Conservation (phyloP, 2,797 vertebrate species). For the Geotrypetes seraphini region DNA sequence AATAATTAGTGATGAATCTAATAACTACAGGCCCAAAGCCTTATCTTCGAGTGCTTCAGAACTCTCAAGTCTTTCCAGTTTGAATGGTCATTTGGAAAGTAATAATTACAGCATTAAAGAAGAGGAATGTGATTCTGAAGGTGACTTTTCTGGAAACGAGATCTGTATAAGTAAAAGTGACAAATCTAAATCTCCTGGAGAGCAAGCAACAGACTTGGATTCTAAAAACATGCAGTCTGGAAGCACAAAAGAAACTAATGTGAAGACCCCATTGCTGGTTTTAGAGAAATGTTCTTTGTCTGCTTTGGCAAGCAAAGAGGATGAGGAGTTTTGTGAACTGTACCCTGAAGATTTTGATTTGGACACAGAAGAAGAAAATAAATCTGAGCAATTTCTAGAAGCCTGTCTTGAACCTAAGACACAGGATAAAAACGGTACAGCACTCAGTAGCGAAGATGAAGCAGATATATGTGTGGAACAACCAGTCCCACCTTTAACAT, state of each 20-base stretch:
- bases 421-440: constrained; percentile 13
- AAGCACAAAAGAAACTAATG: constrained; percentile 43
- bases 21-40: constrained; percentile 74
- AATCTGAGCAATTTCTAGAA: constrained; percentile 34
- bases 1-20: constrained; percentile 87
- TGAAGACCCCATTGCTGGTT: constrained; percentile 49
- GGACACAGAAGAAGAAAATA: constrained; percentile 58
- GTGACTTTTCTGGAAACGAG: constrained; percentile 39
- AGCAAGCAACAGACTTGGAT: constrained; percentile 31
- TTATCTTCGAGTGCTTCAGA: constrained; percentile 88
- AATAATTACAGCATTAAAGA: constrained; percentile 96
- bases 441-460: constrained; percentile 56
- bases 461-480: constrained; percentile 36
- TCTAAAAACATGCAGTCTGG: constrained; percentile 29
- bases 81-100: constrained; percentile 72
- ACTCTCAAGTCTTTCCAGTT: constrained; percentile 65
- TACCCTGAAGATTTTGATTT: constrained; percentile 79
- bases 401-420: constrained; percentile 11
- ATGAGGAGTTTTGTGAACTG: constrained; percentile 89
- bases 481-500: constrained; percentile 66
- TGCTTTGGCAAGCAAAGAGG: constrained; percentile 79
- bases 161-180: constrained; percentile 20
- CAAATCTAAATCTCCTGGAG: constrained; percentile 25
- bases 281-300: constrained; percentile 80
- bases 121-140: constrained; percentile 76